These are phyloP conservation scores for Macrotis lagotis DNA, from an alignment of 2,113 vertebrate species.

Conservation along the genomic window DNA sequence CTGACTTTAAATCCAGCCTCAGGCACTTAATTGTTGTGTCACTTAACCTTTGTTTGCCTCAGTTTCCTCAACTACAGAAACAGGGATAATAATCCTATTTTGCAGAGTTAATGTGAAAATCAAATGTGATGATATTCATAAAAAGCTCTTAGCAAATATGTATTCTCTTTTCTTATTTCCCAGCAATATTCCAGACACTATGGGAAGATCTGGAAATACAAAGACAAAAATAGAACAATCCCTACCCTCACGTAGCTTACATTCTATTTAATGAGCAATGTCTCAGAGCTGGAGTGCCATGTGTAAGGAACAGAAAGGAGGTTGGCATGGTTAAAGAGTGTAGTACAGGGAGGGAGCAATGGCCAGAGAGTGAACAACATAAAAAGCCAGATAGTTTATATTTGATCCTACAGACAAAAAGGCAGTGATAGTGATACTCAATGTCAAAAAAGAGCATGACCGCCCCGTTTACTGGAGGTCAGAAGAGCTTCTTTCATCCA, in stretches of 20 bases:
- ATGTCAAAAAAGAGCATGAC: not conserved
- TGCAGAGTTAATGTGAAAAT: not conserved
- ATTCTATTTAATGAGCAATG: too few relatives aligned
- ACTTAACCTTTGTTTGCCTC: not conserved
- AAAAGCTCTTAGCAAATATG: not conserved
- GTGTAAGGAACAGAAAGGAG: not conserved
- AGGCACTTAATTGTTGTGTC: not conserved
- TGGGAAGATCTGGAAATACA: not conserved
- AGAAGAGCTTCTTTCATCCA: not conserved
- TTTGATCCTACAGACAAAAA: not conserved
- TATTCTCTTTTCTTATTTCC: not conserved
- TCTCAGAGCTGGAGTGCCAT: not conserved
- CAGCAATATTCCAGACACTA: not conserved
- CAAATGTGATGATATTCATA: not conserved
- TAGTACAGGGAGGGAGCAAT: not conserved
- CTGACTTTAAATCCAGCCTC: not conserved
- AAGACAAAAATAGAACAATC: not conserved
- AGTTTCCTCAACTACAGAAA: not conserved
- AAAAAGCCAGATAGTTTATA: not conserved
- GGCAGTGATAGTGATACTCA: not conserved
- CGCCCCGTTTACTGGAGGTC: not conserved
- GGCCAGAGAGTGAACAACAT: not conserved
- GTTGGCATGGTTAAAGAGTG: not conserved
- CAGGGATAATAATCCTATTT: not conserved
- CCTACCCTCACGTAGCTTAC: too few relatives aligned